Percentiles rank a stretch among this genome's conserved stretches.
Evolutionary conservation across 2,113 vertebrate species (phyloP).

Genomic region (Actenoides hombroni): DNA sequence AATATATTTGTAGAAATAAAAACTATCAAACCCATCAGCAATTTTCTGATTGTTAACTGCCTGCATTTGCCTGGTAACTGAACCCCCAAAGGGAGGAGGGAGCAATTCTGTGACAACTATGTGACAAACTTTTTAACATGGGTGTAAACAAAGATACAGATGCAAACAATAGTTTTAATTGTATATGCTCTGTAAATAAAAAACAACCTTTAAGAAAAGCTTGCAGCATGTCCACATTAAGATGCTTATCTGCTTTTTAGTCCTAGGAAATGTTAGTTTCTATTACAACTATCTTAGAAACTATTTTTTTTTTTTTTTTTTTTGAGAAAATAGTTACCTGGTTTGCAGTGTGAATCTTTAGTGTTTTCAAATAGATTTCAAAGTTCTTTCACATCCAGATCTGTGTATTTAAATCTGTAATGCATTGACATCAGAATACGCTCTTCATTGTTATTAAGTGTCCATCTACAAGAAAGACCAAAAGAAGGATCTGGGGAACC

Average conservation of each 20-base stretch:
- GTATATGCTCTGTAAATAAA: not conserved
- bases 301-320: rapidly evolving
- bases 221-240: not conserved
- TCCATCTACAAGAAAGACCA: too few species aligned
- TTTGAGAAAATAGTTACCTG: not conserved
- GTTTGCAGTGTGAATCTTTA: not conserved
- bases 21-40: not conserved
- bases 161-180: not conserved
- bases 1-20: not conserved
- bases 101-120: not conserved
- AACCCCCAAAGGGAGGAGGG: not conserved
- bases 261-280: not conserved
- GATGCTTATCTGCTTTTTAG: not conserved
- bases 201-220: not conserved
- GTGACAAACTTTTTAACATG: not conserved
- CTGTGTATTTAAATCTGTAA: not conserved
- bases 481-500: too few species aligned
- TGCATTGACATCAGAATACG: not conserved
- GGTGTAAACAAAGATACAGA: not conserved
- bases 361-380: not conserved
- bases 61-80: not conserved
- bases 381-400: not conserved
- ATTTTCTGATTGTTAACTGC: not conserved
- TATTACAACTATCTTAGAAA: not conserved
- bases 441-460: not conserved